A percentile compares a stretch with the other conserved stretches of the same genome.
These are phyloP conservation scores for Antechinus flavipes DNA, from an alignment of 2,113 vertebrate species.

Conservation along the genomic window DNA sequence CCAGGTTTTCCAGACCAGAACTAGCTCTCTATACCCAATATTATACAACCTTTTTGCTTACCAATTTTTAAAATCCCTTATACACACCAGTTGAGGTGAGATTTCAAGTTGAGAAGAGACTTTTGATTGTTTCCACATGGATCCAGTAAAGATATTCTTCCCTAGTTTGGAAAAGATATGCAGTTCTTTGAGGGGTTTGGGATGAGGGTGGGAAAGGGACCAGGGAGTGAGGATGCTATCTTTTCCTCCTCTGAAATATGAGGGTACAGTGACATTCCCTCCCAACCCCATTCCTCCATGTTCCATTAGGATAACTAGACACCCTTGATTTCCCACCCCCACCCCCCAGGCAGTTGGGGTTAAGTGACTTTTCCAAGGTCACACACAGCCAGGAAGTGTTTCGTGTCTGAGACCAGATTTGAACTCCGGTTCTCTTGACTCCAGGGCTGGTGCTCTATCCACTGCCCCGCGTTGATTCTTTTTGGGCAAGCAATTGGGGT, in stretches of 20 bases:
- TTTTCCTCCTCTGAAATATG: background rate
- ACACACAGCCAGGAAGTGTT: too few relatives aligned
- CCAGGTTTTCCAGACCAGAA: slow-evolving; percentile 25
- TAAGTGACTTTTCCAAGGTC: too few relatives aligned
- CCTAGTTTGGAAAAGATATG: background rate
- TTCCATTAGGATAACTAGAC: background rate
- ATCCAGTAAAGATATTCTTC: slow-evolving; percentile 23
- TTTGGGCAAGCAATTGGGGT: background rate
- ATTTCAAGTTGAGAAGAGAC: slow-evolving; percentile 45
- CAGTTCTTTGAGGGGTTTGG: background rate
- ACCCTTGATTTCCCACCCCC: too few relatives aligned
- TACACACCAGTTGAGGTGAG: slow-evolving; percentile 32
- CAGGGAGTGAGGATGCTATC: background rate
- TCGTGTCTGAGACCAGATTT: too few relatives aligned
- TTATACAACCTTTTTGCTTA: background rate
- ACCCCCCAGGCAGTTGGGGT: too few relatives aligned
- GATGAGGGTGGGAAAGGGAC: background rate
- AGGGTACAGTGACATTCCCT: background rate
- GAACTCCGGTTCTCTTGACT: too few relatives aligned
- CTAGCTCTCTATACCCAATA: background rate
- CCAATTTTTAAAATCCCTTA: slow-evolving; percentile 28
- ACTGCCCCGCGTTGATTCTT: background rate
- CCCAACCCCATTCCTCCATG: background rate
- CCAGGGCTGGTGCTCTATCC: too few relatives aligned
- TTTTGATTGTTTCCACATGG: slow-evolving; percentile 49